Conservation (phyloP, 2,113 vertebrate species). For the Poeciliopsis prolifica region DNA sequence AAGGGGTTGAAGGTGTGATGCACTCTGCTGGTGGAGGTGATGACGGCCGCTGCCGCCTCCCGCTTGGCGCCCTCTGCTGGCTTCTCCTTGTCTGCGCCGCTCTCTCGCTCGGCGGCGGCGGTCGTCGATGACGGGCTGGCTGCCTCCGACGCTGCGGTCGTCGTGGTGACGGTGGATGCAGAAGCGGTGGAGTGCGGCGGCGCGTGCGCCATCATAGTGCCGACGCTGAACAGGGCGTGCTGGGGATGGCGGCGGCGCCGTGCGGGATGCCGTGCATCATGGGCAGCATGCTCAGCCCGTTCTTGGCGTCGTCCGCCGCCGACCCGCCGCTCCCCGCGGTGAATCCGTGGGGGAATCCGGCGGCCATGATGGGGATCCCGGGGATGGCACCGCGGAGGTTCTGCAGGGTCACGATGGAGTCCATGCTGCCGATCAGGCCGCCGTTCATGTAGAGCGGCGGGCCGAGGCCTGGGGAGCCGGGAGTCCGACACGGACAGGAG, state of each 20-base stretch:
- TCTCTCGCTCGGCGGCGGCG: slow-evolving; percentile 45
- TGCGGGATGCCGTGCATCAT: slow-evolving; percentile 92
- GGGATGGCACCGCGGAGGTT: slow-evolving; percentile 88
- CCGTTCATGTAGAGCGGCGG: slow-evolving; percentile 94
- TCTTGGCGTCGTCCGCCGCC: slow-evolving; percentile 86
- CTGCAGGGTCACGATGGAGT: slow-evolving; percentile 92
- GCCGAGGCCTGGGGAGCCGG: slow-evolving; percentile 81
- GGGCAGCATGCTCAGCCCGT: slow-evolving; percentile 92
- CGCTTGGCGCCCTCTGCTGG: slow-evolving; percentile 39
- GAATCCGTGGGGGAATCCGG: slow-evolving; percentile 92
- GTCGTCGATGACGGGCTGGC: slow-evolving; percentile 58
- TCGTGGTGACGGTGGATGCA: slow-evolving; percentile 47
- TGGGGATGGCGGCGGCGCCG: slow-evolving; percentile 74
- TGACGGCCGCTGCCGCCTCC: slow-evolving; percentile 44
- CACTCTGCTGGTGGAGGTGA: slow-evolving; percentile 67
- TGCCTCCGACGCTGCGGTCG: slow-evolving; percentile 33
- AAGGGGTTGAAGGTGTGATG: slow-evolving; percentile 97
- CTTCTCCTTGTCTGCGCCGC: slow-evolving; percentile 45
- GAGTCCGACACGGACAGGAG: slow-evolving; percentile 80
- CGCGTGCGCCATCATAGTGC: slow-evolving; percentile 86
- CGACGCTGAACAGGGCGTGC: slow-evolving; percentile 91
- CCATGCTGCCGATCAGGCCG: slow-evolving; percentile 93
- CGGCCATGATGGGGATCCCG: slow-evolving; percentile 91
- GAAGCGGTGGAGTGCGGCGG: slow-evolving; percentile 57
- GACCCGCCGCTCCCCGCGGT: slow-evolving; percentile 65